Conservation (phyloP, 2,797 vertebrate species). For the Astyanax mexicanus region DNA sequence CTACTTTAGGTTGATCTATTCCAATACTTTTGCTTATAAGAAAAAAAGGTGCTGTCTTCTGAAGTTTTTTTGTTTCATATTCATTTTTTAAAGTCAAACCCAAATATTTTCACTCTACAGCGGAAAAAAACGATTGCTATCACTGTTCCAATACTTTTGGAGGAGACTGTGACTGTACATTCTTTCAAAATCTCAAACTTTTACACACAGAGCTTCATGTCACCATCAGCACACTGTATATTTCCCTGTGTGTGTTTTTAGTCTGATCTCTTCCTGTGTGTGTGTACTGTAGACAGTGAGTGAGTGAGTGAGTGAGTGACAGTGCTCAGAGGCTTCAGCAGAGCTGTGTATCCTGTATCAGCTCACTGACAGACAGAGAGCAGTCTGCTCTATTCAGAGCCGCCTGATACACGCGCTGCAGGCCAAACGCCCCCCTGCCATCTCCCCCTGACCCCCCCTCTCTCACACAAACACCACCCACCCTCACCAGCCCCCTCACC, state of each 20-base stretch:
- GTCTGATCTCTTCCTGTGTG: too few relatives aligned
- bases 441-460: constrained; percentile 83
- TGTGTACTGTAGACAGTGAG: too few relatives aligned
- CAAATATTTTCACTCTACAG: too few relatives aligned
- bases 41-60: too few relatives aligned
- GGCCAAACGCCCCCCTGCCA: constrained; percentile 86
- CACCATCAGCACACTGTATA: not conserved
- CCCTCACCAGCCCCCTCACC: constrained; percentile 63
- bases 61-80: too few relatives aligned
- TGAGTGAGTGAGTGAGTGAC: not conserved
- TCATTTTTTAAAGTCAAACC: too few relatives aligned
- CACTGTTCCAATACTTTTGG: too few relatives aligned
- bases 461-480: constrained; percentile 59
- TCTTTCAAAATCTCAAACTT: not conserved
- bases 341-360: constrained; percentile 82
- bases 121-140: too few relatives aligned
- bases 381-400: constrained; percentile 30
- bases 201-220: not conserved
- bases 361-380: constrained; percentile 87
- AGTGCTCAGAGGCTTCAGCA: constrained; percentile 79
- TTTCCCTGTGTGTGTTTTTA: too few relatives aligned
- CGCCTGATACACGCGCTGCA: constrained; percentile 76
- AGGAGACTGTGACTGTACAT: too few relatives aligned
- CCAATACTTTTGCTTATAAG: too few relatives aligned
- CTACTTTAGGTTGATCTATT: too few relatives aligned